A percentile compares a stretch with the other conserved stretches of the same genome.
phyloP scores from a whole-genome alignment of 1,140 invertebrate species.

The Achroia grisella region DNA sequence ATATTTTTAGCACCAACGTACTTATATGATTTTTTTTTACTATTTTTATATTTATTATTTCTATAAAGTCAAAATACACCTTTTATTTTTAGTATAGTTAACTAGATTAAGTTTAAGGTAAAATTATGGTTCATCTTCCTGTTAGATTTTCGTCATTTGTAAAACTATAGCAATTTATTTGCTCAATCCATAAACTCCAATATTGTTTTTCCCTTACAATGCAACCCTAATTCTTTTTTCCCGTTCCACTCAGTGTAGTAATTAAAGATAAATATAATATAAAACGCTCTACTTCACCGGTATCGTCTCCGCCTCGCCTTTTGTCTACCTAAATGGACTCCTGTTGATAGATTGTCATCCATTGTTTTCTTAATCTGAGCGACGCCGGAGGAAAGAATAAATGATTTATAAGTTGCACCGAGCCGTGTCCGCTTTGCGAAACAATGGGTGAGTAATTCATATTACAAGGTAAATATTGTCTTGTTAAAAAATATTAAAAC shows the following conservation, averaged over 20 bases:
- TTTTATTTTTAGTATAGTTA: too few species aligned
- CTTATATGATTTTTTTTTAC: too few species aligned
- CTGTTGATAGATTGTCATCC: slow-evolving; percentile 66
- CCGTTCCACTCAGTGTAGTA: slow-evolving; percentile 52
- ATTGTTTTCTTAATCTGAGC: slow-evolving; percentile 68
- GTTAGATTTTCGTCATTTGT: too few species aligned
- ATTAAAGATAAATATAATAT: slow-evolving; percentile 73
- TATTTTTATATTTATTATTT: too few species aligned
- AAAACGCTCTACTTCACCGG: slow-evolving; percentile 59
- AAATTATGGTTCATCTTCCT: too few species aligned
- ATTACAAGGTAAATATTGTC: not conserved
- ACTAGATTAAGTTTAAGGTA: too few species aligned
- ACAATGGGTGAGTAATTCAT: slow-evolving; percentile 8
- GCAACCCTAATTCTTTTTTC: slow-evolving; percentile 22
- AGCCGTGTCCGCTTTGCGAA: slow-evolving; percentile 1
- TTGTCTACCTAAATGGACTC: slow-evolving; percentile 63
- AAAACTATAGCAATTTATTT: too few species aligned
- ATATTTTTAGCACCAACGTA: too few species aligned
- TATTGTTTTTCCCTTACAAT: too few species aligned
- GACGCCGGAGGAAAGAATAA: slow-evolving; percentile 53
- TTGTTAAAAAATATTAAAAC: not conserved
- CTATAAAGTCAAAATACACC: too few species aligned
- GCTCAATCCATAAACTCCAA: too few species aligned
- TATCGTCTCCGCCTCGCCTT: slow-evolving; percentile 40
- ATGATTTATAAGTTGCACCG: slow-evolving; percentile 58